A percentile compares a stretch with the other conserved stretches of the same genome.
These are phyloP conservation scores for Vireo griseus DNA, from an alignment of 2,797 vertebrate genomes.

Conservation along the genomic window DNA sequence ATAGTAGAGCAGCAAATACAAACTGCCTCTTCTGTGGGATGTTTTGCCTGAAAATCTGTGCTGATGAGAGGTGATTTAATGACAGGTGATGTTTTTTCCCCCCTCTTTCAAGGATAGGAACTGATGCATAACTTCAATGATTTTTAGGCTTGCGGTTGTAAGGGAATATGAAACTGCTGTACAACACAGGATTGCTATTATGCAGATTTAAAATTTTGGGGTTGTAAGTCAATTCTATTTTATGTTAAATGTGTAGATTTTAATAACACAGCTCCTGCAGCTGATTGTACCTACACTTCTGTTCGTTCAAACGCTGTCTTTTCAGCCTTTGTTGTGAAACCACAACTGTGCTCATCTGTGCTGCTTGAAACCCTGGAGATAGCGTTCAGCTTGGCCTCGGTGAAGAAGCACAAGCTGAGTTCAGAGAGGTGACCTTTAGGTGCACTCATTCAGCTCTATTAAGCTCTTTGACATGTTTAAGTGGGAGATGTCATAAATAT, in stretches of 20 bases:
- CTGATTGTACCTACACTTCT: not conserved
- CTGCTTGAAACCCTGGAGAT: not conserved
- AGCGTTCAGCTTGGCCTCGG: rapidly evolving
- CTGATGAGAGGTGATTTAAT: not conserved
- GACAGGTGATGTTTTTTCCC: not conserved
- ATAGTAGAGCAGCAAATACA: not conserved
- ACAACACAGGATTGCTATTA: not conserved
- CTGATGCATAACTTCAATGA: not conserved
- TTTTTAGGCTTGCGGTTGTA: not conserved
- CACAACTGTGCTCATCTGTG: not conserved
- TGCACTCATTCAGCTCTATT: not conserved
- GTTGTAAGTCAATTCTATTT: not conserved
- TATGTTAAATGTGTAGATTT: not conserved
- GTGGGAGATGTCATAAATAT: not conserved
- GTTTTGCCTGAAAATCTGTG: not conserved
- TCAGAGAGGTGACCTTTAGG: not conserved
- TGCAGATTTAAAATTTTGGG: not conserved
- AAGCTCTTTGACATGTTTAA: not conserved
- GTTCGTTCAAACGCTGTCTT: not conserved
- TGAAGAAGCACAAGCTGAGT: not conserved
- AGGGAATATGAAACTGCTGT: not conserved
- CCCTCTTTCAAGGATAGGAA: not conserved
- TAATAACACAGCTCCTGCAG: not conserved
- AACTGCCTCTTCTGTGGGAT: not conserved
- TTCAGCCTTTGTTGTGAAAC: not conserved